Evolutionary conservation across 92 coral and sea anemone species (phyloP), one percentile per base, ranked within the genome.

Genomic region (Phymanthus crucifer): DNA sequence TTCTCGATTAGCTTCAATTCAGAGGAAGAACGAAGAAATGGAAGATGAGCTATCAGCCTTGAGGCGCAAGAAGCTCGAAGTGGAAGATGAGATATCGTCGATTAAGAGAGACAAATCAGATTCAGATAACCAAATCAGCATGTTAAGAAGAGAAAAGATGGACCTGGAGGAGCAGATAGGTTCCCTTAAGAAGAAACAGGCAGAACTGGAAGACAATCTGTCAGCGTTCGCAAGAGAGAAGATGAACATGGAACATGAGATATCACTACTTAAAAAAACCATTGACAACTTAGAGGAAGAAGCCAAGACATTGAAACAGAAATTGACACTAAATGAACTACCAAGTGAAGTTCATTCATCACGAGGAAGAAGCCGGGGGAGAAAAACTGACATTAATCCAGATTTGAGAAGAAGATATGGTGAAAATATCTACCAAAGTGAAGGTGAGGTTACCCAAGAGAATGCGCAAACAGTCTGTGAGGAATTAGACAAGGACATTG

Each of bases 51-150:
- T 96, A 65, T 89, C 92, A 67, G 90, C 86, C 45, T 61, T 87
- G 23, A 79, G 95, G 78, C 88, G 92, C 40, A 96, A 93, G 74
- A 89, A 87, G 66, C 81, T 90, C 40, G 92, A 93, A 36, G 92
- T 91, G 31, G 99, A 96, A 69, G 99, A 96, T 58, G 99, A 96
- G 83, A 88, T 89, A 24, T 91, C 96, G 32, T 93, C 95, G 26
- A 58, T 93, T 57, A 96, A 96, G 84, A 83, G 93, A 33, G 97
- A 92, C 38, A 96, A 96, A 75, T 77, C 94, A 48, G 99, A 96
- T 43, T 76, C 95, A 32, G 98, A 96, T 26, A 89, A 91, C 40
- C 92, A 96, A 78, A 70, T 96, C 33, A 71, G 88, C 23, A 70
- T 75, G 4, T 69, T 91, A 54, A 91, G 85, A 76, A 89, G 75